phyloP scores from a whole-genome alignment of 2,797 vertebrate species.

The Balearica regulorum region DNA sequence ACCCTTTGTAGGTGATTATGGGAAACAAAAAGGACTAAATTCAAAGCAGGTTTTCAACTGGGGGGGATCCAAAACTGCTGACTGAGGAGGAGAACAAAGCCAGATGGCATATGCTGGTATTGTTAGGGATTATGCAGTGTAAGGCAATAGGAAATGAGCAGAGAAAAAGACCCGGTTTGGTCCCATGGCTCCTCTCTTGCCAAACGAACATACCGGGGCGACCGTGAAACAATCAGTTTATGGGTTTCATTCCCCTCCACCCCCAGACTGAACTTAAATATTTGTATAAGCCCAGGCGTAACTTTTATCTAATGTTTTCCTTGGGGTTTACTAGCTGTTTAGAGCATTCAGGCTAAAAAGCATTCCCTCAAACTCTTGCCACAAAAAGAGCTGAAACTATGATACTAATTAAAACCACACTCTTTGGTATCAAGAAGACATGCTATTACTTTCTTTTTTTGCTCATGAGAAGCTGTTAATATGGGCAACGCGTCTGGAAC shows the following conservation, averaged over 20 bases:
- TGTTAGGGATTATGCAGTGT: slow-evolving; percentile 77
- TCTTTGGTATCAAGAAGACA: slow-evolving; percentile 48
- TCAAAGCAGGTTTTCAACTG: slow-evolving; percentile 76
- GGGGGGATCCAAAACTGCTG: slow-evolving; percentile 83
- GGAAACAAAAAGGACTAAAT: slow-evolving; percentile 61
- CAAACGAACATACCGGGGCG: slow-evolving; percentile 26
- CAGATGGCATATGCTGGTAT: slow-evolving; percentile 83
- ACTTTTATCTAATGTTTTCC: slow-evolving; percentile 55
- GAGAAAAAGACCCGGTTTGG: not conserved
- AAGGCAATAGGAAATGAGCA: slow-evolving; percentile 76
- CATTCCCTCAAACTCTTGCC: slow-evolving; percentile 33
- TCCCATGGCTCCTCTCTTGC: slow-evolving; percentile 41
- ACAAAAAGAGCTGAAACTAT: slow-evolving; percentile 42
- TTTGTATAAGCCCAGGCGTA: slow-evolving; percentile 49
- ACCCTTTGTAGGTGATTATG: not conserved
- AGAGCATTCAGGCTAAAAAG: slow-evolving; percentile 51
- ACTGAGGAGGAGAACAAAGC: slow-evolving; percentile 85
- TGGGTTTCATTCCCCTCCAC: slow-evolving; percentile 43
- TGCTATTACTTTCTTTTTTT: slow-evolving; percentile 22
- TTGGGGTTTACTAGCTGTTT: slow-evolving; percentile 62
- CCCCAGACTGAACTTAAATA: slow-evolving; percentile 50
- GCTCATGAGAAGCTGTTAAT: slow-evolving; percentile 49
- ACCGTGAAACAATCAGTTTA: slow-evolving; percentile 29
- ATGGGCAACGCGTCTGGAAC: slow-evolving; percentile 45
- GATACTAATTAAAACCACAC: slow-evolving; percentile 75